Base-by-base conservation (phyloP, 2,113 vertebrate species). In the human region DNA sequence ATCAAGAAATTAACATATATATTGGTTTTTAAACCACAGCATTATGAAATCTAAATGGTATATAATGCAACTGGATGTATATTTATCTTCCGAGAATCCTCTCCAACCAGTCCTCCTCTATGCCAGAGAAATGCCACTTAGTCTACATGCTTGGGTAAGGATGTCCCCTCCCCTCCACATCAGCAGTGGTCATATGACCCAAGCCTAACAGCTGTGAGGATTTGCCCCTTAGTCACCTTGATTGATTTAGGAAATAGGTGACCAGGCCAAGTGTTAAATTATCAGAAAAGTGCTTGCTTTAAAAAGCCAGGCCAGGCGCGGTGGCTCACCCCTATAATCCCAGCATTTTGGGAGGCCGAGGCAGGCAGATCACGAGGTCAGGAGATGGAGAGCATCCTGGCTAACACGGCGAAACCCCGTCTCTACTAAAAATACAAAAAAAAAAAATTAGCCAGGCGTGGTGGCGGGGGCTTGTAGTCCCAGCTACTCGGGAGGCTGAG, bases 1-100 rank as follows among this genome's bases (percentile, higher is more conserved):
- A 73, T 27, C 40, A 93, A 87, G 76, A 90, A 90, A 90, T 57
- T 72, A 80, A 72, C 84, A 94, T 66, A 90, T 23, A 83, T 76
- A 45, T 55, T 82, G 38, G 38, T 66, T 82, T 90, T 82, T 61
- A 76, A 87, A 93, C 48, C 68, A 93, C 0, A 93, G n/a, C 16
- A 93, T 75, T 45, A 45, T n/a, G 68, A 94, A 83, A 27, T 1
- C 48, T 93, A 68, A 68, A 50, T 27, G 89, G 11, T 68, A 50
- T 27, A 61, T 32, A 85, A 86, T 35, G 1, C 68, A 90, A 32
- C 7, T 64, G 25, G 18, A 93, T 48, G 43, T 38, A 30, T 14
- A 78, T 52, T 85, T 90, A 11, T 52, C 61, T 85, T 85, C 8
- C 25, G 40, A 50, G 18, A 38, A 89, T 61, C 59, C 76, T 70